Base-by-base conservation (phyloP, 2,113 vertebrate genomes). In the Channa argus region DNA sequence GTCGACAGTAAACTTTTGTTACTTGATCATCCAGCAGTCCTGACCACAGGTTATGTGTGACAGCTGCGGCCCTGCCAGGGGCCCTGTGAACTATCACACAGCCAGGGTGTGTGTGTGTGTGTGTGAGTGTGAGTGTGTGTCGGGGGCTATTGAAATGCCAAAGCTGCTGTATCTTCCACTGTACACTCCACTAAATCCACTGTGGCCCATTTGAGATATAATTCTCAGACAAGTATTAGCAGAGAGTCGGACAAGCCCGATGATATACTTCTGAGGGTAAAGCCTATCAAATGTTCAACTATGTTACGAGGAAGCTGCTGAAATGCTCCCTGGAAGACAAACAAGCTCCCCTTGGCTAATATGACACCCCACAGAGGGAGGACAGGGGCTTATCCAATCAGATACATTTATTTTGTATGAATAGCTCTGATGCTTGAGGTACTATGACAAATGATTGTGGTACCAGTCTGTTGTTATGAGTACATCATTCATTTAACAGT, bases 201-300 rank as follows among this genome's bases (percentile, higher is more conserved):
- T 69, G 74, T 2, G n/a, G 78, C 71, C 67, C 86, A 88, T 83
- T 68, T 83, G 86, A 89, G 88, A 88, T 49, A 68, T 50, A 86
- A 68, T 80, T 74, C 79, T 81, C 56, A 66, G 64, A 63, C 78
- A 88, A 72, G 88, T 79, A 88, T 74, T 85, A 80, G 63, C 73
- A 80, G 65, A 64, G 66, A 75, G 61, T 34, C 45, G 63, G 55
- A 87, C 81, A 83, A 87, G 84, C 77, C 79, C 34, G 69, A 85
- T 91, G 77, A 80, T 75, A 68, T 45, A 33, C 61, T 66, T 61
- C 74, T 34, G 43, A 68, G 76, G 82, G 85, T 87, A 83, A 82
- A 87, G 67, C 11, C 76, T 90, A 72, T 93, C 83, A 90, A 77
- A 88, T 79, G 89, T 92, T 79, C 66, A 91, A 87, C 89, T 92